Conservation (phyloP, 1,140 invertebrate genomes). For the Cherax quadricarinatus region DNA sequence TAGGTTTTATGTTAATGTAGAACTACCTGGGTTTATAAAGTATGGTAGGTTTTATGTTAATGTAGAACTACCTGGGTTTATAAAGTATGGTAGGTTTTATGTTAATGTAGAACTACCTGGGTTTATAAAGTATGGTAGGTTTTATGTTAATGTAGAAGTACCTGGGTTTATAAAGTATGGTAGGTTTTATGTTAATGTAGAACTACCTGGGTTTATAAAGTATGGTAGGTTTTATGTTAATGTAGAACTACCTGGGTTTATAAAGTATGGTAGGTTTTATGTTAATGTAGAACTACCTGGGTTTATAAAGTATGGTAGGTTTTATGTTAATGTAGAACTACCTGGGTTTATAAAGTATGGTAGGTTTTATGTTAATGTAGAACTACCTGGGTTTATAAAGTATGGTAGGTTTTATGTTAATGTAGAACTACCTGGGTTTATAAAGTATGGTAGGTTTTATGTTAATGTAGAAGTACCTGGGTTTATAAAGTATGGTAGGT, state of each 20-base stretch:
- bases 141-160: background rate
- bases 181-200: conserved; percentile 1
- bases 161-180: background rate
- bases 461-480: background rate
- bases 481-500: background rate
- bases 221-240: background rate
- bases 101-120: background rate
- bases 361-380: conserved; percentile 1
- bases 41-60: background rate
- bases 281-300: background rate
- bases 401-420: background rate
- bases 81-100: background rate
- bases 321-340: conserved; percentile 2
- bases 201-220: background rate
- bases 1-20: conserved; percentile 1
- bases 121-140: background rate
- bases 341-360: background rate
- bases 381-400: background rate
- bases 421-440: background rate
- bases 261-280: background rate
- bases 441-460: background rate
- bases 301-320: background rate
- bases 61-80: background rate
- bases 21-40: background rate
- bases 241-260: background rate